These are phyloP conservation scores for Drosophila fuyamai DNA, from an alignment of 1,140 invertebrate genomes.

Conservation along the genomic window DNA sequence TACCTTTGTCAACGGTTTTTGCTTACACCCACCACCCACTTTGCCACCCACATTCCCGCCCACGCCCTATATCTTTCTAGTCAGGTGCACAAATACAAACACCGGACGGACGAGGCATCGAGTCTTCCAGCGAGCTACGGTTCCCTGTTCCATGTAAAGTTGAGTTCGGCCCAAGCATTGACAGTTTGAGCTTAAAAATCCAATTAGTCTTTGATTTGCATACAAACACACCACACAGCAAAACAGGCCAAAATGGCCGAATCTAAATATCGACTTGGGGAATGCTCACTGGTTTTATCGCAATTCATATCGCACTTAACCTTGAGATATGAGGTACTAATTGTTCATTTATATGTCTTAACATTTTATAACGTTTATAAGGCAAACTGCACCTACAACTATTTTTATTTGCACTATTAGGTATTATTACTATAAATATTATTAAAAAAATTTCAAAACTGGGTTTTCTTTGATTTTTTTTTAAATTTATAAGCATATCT, in stretches of 20 bases:
- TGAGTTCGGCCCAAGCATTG: constrained; percentile 65
- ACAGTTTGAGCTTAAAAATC: constrained; percentile 84
- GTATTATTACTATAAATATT: too few species aligned
- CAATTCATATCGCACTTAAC: too few species aligned
- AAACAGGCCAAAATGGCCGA: not conserved
- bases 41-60: not conserved
- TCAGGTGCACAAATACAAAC: constrained; percentile 76
- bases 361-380: too few species aligned
- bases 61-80: constrained; percentile 53
- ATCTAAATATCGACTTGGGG: not conserved
- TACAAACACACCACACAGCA: constrained; percentile 67
- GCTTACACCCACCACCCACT: constrained; percentile 17
- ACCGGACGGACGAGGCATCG: constrained; percentile 27
- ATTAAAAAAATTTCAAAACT: too few species aligned
- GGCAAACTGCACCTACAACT: too few species aligned
- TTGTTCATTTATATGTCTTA: too few species aligned
- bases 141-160: constrained; percentile 39
- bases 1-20: constrained; percentile 79
- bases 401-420: too few species aligned
- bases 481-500: too few species aligned
- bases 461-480: too few species aligned
- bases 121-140: constrained; percentile 21
- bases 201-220: constrained; percentile 84
- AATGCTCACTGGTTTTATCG: not conserved
- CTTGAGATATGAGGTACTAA: too few species aligned